Conservation (phyloP, 2,888 invertebrate genomes). For the Aporophyla nigra region DNA sequence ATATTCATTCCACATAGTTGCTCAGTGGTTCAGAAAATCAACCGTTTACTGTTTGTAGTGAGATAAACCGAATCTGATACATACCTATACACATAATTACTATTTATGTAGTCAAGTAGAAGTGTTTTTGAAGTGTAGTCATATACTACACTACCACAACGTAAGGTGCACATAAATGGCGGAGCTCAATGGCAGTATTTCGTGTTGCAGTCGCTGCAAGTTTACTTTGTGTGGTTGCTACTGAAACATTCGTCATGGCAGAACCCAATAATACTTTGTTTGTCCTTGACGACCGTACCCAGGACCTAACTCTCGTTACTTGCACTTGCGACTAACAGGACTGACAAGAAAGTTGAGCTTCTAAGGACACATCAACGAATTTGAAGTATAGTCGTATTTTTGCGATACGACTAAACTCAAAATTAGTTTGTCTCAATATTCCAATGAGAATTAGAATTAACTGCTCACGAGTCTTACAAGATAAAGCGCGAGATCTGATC, state of each 20-base stretch:
- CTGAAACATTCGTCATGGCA: neutral
- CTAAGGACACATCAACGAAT: neutral
- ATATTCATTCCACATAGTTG: conserved; percentile 54
- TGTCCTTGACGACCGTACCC: no score
- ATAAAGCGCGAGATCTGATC: neutral
- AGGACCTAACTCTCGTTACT: no score
- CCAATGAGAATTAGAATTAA: neutral
- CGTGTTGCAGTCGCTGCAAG: neutral
- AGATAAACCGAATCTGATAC: conserved; percentile 17
- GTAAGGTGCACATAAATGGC: neutral
- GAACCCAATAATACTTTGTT: neutral
- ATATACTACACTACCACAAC: no score
- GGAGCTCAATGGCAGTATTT: neutral
- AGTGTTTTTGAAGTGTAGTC: no score
- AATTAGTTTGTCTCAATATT: neutral
- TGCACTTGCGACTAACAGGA: neutral
- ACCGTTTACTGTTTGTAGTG: conserved; percentile 44
- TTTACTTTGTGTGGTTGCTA: neutral
- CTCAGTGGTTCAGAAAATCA: conserved; percentile 59
- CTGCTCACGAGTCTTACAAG: neutral
- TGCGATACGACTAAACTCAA: neutral
- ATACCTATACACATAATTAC: neutral
- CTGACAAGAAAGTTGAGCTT: neutral
- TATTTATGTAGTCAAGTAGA: neutral
- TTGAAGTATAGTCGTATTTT: neutral